Evolutionary conservation across 2,888 invertebrate species (phyloP).

Genomic region (Agapostemon virescens): DNA sequence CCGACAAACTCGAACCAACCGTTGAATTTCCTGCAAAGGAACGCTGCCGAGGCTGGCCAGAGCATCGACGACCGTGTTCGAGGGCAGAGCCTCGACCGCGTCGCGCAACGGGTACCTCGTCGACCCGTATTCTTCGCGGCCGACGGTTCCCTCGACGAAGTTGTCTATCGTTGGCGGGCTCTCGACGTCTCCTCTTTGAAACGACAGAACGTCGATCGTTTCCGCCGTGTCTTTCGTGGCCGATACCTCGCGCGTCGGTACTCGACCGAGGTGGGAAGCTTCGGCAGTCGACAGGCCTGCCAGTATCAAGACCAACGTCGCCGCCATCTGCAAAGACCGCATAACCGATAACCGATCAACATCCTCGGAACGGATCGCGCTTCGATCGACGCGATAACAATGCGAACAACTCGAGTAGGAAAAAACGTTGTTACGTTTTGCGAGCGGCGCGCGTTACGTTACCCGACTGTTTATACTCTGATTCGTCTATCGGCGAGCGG

Average conservation of each 20-base stretch:
- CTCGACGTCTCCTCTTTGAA: conserved; percentile 81
- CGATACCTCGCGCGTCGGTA: conserved; percentile 47
- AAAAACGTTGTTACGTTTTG: no score
- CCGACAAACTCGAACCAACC: no score
- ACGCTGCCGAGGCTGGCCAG: neutral
- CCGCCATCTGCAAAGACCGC: conserved; percentile 39
- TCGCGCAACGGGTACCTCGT: conserved; percentile 85
- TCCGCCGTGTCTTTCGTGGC: no score
- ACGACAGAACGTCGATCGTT: conserved; percentile 71
- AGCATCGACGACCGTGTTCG: conserved; percentile 19
- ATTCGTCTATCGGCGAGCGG: no score
- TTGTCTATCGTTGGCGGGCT: conserved; percentile 72
- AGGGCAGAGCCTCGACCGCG: conserved; percentile 85
- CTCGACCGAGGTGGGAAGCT: conserved; percentile 31
- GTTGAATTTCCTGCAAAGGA: conserved; percentile 15
- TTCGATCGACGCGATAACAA: no score
- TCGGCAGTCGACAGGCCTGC: conserved; percentile 38
- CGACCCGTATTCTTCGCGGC: conserved; percentile 77
- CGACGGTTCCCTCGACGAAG: conserved; percentile 13
- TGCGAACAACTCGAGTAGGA: no score
- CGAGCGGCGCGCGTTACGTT: no score
- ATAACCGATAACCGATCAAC: conserved; percentile 1
- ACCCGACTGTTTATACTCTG: no score
- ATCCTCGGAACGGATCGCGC: no score
- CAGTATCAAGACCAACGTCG: conserved; percentile 46